Percentiles rank a stretch among this genome's conserved stretches.
Evolutionary conservation across 2,797 vertebrate genomes (phyloP).

Genomic region (Orientallactaga sibirica): DNA sequence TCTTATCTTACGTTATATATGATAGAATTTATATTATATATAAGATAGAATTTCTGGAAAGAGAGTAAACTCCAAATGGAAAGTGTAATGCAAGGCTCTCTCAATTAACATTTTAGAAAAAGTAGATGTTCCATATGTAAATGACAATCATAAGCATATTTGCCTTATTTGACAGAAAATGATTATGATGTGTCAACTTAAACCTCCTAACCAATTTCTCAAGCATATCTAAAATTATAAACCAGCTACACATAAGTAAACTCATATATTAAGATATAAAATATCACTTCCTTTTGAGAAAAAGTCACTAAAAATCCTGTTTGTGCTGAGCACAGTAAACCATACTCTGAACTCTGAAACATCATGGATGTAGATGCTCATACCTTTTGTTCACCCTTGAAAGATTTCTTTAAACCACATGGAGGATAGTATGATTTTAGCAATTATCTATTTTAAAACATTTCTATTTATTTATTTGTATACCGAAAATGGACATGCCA

Average conservation of each 20-base stretch:
- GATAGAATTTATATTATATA: not conserved
- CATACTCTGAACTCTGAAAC: not conserved
- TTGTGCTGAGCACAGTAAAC: not conserved
- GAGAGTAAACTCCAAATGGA: not conserved
- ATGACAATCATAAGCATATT: slow-evolving; percentile 35
- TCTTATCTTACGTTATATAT: too few species aligned
- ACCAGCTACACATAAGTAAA: slow-evolving; percentile 23
- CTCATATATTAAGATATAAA: slow-evolving; percentile 8
- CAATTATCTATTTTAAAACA: not conserved
- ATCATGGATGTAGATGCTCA: not conserved
- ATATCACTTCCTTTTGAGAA: not conserved
- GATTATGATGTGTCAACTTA: slow-evolving; percentile 45
- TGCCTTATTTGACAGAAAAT: slow-evolving; percentile 45
- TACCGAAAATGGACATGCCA: too few species aligned
- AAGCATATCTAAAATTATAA: slow-evolving; percentile 51
- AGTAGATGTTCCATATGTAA: slow-evolving; percentile 22
- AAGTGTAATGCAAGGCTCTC: not conserved
- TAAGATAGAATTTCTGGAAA: slow-evolving; percentile 29
- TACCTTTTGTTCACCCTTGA: not conserved
- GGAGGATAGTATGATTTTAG: not conserved
- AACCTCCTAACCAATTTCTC: slow-evolving; percentile 36
- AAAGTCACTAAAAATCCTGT: not conserved
- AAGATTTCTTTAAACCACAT: not conserved
- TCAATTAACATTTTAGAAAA: slow-evolving; percentile 46
- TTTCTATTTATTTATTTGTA: too few species aligned